Percentiles rank a stretch among this genome's conserved stretches.
phyloP scores from a whole-genome alignment of 2,888 invertebrate species.

The Lacanobia wlatinum region DNA sequence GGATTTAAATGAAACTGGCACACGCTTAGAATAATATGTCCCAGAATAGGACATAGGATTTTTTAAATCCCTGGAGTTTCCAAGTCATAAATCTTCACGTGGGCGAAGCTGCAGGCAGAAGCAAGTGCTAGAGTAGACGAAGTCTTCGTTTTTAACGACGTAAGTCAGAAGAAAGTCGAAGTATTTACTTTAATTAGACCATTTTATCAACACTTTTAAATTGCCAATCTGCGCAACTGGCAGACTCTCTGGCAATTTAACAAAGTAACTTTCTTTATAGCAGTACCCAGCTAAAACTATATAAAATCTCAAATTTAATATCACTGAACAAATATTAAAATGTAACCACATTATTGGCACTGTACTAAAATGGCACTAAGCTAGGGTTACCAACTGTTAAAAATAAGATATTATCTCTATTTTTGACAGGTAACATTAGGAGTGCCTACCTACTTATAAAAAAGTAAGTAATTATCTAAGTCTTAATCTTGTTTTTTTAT shows the following conservation, averaged over 20 bases:
- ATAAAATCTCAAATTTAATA: constrained; percentile 10
- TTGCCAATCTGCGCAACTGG: neutral
- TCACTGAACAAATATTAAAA: constrained; percentile 17
- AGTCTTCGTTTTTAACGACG: neutral
- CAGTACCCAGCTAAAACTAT: constrained; percentile 1
- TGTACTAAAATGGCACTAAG: constrained; percentile 34
- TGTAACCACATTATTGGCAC: constrained; percentile 37
- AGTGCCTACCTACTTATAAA: too few relatives aligned
- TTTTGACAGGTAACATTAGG: too few relatives aligned
- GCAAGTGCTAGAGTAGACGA: too few relatives aligned
- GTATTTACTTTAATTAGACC: neutral
- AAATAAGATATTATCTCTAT: too few relatives aligned
- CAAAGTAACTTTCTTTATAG: constrained; percentile 10
- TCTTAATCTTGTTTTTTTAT: too few relatives aligned
- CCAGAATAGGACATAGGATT: too few relatives aligned
- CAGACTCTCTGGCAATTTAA: constrained; percentile 3
- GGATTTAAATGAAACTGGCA: too few relatives aligned
- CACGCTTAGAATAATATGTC: too few relatives aligned
- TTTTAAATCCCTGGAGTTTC: too few relatives aligned
- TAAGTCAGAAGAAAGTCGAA: neutral
- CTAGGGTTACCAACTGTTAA: neutral
- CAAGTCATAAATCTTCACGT: too few relatives aligned
- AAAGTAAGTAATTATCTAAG: too few relatives aligned
- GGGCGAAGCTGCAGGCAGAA: too few relatives aligned
- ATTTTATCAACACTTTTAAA: constrained; percentile 1